Conservation (phyloP, 2,888 invertebrate genomes). For the Netelia inedita region DNA sequence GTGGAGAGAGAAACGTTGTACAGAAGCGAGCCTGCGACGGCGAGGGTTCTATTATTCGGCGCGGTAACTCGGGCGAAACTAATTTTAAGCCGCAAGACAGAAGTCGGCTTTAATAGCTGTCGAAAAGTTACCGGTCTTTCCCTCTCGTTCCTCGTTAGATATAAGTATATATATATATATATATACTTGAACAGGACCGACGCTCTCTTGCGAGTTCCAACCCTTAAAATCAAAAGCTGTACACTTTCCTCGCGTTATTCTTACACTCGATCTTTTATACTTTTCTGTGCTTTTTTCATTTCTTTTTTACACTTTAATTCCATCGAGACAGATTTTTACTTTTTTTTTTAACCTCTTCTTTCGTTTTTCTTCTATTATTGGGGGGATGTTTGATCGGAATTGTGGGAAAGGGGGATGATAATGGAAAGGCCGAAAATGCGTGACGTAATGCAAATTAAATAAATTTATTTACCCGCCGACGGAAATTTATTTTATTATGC, state of each 20-base stretch:
- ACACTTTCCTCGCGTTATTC: neutral
- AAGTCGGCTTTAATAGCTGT: constrained; percentile 80
- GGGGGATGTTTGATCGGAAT: constrained; percentile 2
- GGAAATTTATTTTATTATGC: too few relatives aligned
- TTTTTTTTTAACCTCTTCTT: neutral
- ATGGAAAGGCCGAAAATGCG: neutral
- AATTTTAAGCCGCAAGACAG: constrained; percentile 80
- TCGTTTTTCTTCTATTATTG: neutral
- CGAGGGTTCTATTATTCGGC: constrained; percentile 74
- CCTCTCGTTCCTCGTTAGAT: constrained; percentile 40
- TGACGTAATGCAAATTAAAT: too few relatives aligned
- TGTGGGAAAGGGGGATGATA: too few relatives aligned
- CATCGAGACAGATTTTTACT: constrained; percentile 2
- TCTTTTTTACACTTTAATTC: neutral
- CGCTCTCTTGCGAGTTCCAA: constrained; percentile 10
- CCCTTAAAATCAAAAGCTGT: constrained; percentile 29
- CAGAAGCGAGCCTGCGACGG: constrained; percentile 59
- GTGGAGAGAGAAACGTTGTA: constrained; percentile 45
- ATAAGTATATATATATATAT: constrained; percentile 13
- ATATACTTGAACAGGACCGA: neutral
- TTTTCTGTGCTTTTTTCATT: neutral
- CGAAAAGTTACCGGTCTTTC: constrained; percentile 76
- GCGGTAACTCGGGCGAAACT: constrained; percentile 77
- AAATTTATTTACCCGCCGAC: too few relatives aligned
- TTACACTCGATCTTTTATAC: neutral